These are phyloP conservation scores for Scaptodrosophila lebanonensis DNA, from an alignment of 1,140 invertebrate genomes.

Conservation along the genomic window DNA sequence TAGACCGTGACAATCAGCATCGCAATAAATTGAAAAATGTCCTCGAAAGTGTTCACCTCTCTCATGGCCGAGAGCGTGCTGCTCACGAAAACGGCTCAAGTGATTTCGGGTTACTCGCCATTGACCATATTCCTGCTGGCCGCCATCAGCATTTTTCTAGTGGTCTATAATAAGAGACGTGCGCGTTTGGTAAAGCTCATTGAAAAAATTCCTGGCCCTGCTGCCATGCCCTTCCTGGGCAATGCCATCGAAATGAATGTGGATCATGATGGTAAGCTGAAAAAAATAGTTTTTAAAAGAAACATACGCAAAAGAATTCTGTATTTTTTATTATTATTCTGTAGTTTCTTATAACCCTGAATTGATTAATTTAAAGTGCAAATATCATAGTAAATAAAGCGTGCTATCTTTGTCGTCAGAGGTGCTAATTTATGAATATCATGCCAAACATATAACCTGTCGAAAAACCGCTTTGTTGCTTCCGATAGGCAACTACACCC, in stretches of 20 bases:
- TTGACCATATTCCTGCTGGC: conserved; percentile 59
- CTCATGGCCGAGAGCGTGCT: conserved; percentile 69
- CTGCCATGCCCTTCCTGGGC: conserved; percentile 80
- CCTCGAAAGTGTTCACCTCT: conserved; percentile 62
- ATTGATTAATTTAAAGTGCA: conserved; percentile 30
- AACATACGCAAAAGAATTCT: not conserved
- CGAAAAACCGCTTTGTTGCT: no score
- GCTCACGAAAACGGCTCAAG: conserved; percentile 56
- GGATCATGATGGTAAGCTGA: conserved; percentile 77
- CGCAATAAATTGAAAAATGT: conserved; percentile 34
- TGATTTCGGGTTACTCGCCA: conserved; percentile 65
- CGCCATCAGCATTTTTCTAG: conserved; percentile 51
- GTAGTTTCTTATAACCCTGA: no score
- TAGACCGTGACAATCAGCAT: no score
- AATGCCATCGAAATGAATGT: conserved; percentile 79
- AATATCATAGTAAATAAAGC: conserved; percentile 18
- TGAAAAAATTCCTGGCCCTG: conserved; percentile 80
- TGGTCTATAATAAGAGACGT: conserved; percentile 76
- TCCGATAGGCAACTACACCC: no score
- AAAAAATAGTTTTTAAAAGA: conserved; percentile 20
- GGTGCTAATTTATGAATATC: conserved; percentile 55
- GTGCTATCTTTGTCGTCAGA: conserved; percentile 1
- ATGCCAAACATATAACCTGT: conserved; percentile 7
- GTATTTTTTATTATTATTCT: no score
- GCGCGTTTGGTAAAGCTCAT: conserved; percentile 77